phyloP scores from a whole-genome alignment of 2,113 vertebrate genomes.

The Dicerorhinus sumatrensis region DNA sequence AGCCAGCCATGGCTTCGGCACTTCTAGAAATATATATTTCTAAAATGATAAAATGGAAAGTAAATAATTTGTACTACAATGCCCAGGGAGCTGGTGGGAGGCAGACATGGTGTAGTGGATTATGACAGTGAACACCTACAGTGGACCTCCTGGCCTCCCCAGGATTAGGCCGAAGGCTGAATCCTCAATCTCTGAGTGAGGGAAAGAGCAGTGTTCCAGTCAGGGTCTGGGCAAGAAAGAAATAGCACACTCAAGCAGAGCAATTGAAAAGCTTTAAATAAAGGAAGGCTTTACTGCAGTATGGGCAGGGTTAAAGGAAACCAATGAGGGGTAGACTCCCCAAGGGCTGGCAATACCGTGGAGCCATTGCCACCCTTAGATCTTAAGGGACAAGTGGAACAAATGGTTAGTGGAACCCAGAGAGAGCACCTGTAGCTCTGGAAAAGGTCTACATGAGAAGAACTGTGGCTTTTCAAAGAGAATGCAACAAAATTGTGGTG shows the following conservation, averaged over 20 bases:
- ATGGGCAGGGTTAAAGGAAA: neutral
- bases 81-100: neutral
- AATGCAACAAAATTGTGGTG: neutral
- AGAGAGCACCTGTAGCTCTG: neutral
- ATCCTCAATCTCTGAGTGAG: neutral
- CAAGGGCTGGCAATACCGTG: neutral
- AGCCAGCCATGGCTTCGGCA: neutral
- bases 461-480: neutral
- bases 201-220: neutral
- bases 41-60: neutral
- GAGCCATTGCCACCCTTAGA: neutral
- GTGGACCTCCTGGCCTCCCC: neutral
- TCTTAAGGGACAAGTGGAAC: neutral
- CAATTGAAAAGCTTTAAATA: neutral
- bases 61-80: neutral
- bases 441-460: neutral
- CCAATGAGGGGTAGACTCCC: neutral
- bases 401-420: neutral
- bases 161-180: neutral
- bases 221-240: neutral
- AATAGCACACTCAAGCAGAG: neutral
- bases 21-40: constrained; percentile 18
- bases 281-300: neutral
- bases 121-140: neutral
- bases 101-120: neutral